Evolutionary conservation across 2,797 vertebrate species (phyloP), one percentile per base, ranked within the genome.

Genomic region (Poeciliopsis gracilis): DNA sequence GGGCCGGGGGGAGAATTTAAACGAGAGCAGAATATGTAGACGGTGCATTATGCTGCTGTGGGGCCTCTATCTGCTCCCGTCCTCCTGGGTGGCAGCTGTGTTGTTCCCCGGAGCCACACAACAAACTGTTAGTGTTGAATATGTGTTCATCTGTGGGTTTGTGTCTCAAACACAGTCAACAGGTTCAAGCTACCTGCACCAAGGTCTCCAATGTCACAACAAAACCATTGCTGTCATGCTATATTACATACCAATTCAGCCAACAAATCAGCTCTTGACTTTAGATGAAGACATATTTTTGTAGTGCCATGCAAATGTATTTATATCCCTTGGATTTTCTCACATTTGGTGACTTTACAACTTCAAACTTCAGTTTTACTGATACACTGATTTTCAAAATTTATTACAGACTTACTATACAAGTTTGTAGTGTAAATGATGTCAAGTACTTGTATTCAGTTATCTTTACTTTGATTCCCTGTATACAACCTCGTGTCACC

Each of bases 41-140:
- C 77, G 15, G 67, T 83, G 88, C 90, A 87, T 73, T 90, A 90
- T 89, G 76, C 74, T 73, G 83, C 77, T 92, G 86, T 33, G 72
- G 90, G 91, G 36, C 92, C 93, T 82, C 73, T 71, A 90, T 90
- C 81, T 16, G 16, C 78, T 67, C 84, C 38, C 70, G 25, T 43
- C 78, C 77, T 55, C 77, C 69, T 73, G 77, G 81, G 82, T 66
- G 77, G 69, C 18, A 77, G 78, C 77, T 25, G 59, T 86, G 82
- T 88, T 86, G 82, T 84, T 36, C 73, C 69, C 67, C 57, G 80
- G 84, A 89, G 80, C 79, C 87, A 86, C 75, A 84, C 80, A 86
- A 89, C 91, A 90, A 85, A 80, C 86, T 83, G 89, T 91, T 91
- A 85, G 82, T 89, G 91, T 90, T 92, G 93, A 93, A 81, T 84